Evolutionary conservation across 2,113 vertebrate genomes (phyloP), one percentile per base, ranked within the genome.

Genomic region (Erythrocebus patas): DNA sequence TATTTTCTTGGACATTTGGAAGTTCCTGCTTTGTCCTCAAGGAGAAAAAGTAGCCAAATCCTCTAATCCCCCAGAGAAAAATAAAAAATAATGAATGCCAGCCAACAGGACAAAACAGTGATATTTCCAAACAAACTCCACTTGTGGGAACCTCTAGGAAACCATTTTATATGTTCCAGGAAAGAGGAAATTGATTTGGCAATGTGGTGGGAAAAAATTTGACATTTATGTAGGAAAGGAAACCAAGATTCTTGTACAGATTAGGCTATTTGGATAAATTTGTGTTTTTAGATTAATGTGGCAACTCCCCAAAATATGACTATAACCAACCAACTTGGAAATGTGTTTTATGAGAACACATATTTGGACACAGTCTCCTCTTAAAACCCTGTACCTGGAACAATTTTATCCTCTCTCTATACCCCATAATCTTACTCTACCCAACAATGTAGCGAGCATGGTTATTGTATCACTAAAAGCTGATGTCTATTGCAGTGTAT

Each of bases 21-120:
- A 96, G n/a, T 96, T 91, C 35, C 57, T 61, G 27, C 16, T 95
- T 96, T 96, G 89, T 88, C 64, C 91, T 97, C 50, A 94, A 95
- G 61, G 80, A 93, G 81, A 96, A 86, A 90, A 94, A 91, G 52
- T 72, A 93, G 66, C 72, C 92, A 96, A 92, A 93, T 95, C 70
- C 55, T 91, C 90, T 95, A 43, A 95, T 84, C 8, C 76, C 50
- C 8, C 22, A 75, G 87, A 97, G 82, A 40, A 95, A 93, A 97
- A 95, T 96, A 64, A 96, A 97, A 96, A 93, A 94, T 79, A 93
- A 97, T 89, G 97, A 96, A 97, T 61, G 73, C 30, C 73, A 98
- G 59, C 43, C 78, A 95, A 96, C 22, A 94, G 59, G 59, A 96
- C 55, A 89, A 96, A 97, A 91, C n/a, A 96, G 20, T 76, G 14